These are phyloP conservation scores for Calliopsis andreniformis DNA, from an alignment of 1,140 invertebrate species.

Conservation along the genomic window DNA sequence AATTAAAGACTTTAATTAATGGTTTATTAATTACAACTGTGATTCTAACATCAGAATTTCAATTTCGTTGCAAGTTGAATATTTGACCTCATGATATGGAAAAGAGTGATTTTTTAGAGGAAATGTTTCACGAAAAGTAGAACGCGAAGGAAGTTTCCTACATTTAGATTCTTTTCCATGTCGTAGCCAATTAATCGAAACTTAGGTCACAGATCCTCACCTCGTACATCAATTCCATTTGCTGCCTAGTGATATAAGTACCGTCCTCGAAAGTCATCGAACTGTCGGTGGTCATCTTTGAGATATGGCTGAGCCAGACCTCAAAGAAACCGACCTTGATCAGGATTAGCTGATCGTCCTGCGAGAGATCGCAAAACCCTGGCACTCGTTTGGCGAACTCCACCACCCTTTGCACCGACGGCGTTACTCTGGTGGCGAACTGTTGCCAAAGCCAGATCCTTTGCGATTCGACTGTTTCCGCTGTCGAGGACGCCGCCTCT, in stretches of 20 bases:
- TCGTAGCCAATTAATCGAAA: too few species aligned
- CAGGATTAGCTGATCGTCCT: constrained; percentile 96
- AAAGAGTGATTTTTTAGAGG: neutral
- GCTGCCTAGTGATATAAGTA: constrained; percentile 90
- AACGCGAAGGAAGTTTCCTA: too few species aligned
- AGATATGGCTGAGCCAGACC: constrained; percentile 95
- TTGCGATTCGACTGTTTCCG: constrained; percentile 86
- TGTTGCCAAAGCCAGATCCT: constrained; percentile 90
- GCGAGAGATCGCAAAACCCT: constrained; percentile 92
- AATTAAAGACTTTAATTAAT: too few species aligned
- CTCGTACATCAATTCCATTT: constrained; percentile 96
- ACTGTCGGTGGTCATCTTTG: constrained; percentile 90
- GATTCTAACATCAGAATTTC: too few species aligned
- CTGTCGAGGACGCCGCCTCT: constrained; percentile 85
- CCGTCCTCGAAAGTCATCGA: constrained; percentile 96
- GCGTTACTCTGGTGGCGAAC: constrained; percentile 89
- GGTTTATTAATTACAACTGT: too few species aligned
- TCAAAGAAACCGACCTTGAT: constrained; percentile 98
- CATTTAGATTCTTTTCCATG: too few species aligned
- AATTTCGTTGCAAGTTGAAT: neutral
- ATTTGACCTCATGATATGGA: neutral
- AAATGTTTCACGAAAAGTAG: too few species aligned
- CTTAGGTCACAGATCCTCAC: constrained; percentile 84
- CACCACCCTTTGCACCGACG: constrained; percentile 94
- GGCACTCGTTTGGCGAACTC: constrained; percentile 96